Conservation (phyloP, 2,113 vertebrate species). For the Varanus komodoensis region DNA sequence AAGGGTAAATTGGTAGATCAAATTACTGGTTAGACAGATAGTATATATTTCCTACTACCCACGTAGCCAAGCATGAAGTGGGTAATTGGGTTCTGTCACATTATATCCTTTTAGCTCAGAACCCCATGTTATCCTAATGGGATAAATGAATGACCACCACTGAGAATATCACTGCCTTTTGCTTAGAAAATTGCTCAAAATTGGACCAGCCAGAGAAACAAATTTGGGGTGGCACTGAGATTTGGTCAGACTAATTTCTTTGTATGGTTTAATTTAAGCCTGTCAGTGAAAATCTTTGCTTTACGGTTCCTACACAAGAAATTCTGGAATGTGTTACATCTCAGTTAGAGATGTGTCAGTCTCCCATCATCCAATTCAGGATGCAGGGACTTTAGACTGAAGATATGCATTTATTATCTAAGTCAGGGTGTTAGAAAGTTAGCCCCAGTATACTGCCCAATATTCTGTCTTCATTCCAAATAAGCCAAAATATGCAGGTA, state of each 20-base stretch:
- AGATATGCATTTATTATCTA: background rate
- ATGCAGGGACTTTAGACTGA: background rate
- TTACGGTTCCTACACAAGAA: slow-evolving; percentile 18
- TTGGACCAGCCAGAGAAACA: slow-evolving; percentile 45
- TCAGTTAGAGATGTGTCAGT: slow-evolving; percentile 42
- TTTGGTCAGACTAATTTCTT: slow-evolving; percentile 58
- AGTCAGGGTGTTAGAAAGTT: slow-evolving; percentile 1
- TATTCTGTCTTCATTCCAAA: background rate
- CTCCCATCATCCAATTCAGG: slow-evolving; percentile 23
- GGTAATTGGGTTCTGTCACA: slow-evolving; percentile 65
- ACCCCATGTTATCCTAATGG: slow-evolving; percentile 37
- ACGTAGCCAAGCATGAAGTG: slow-evolving; percentile 39
- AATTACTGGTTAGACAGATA: slow-evolving; percentile 44
- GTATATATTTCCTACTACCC: slow-evolving; percentile 33
- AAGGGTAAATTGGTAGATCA: slow-evolving; percentile 22
- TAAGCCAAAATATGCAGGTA: background rate
- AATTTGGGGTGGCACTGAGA: slow-evolving; percentile 29
- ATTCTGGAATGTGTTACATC: slow-evolving; percentile 38
- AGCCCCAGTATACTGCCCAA: background rate
- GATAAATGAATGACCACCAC: slow-evolving; percentile 62
- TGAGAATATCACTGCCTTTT: slow-evolving; percentile 48
- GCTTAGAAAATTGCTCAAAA: slow-evolving; percentile 61
- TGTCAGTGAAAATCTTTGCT: slow-evolving; percentile 45
- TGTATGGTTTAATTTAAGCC: slow-evolving; percentile 48
- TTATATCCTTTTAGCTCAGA: slow-evolving; percentile 58